phyloP scores from a whole-genome alignment of 1,140 invertebrate genomes.

The Caenorhabditis latens region DNA sequence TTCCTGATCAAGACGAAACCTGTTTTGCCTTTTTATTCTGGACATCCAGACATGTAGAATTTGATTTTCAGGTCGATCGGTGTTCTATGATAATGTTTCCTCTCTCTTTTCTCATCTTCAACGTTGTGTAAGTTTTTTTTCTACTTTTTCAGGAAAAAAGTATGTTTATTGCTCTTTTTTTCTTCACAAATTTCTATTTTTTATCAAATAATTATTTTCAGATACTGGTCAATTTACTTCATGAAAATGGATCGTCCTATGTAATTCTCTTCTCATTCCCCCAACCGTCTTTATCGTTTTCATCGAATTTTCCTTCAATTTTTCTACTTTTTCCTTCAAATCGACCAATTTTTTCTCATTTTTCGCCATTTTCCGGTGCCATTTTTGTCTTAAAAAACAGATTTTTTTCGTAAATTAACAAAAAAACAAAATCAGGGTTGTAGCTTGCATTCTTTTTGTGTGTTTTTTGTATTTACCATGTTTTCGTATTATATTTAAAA shows the following conservation, averaged over 20 bases:
- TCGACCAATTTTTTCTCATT: not conserved
- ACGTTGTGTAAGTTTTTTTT: constrained; percentile 69
- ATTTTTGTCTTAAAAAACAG: not conserved
- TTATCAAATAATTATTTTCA: constrained; percentile 62
- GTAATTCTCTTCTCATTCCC: constrained; percentile 27
- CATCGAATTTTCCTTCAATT: not conserved
- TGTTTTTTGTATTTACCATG: no score
- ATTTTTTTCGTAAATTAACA: not conserved
- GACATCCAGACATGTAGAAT: not conserved
- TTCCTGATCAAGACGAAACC: no score
- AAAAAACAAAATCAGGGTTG: not conserved
- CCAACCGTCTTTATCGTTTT: constrained; percentile 6
- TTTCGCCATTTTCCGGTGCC: not conserved
- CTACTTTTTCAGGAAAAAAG: not conserved
- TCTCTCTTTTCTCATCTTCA: constrained; percentile 73
- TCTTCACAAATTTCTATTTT: not conserved
- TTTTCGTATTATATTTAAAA: no score
- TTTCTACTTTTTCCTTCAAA: not conserved
- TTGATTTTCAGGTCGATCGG: constrained; percentile 73
- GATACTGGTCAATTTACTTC: constrained; percentile 75
- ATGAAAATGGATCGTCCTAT: constrained; percentile 71
- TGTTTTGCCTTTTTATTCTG: not conserved
- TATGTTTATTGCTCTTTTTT: no score
- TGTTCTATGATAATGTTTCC: constrained; percentile 77
- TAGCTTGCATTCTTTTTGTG: no score